phyloP scores from a whole-genome alignment of 2,888 invertebrate genomes.

The Euphydryas editha region DNA sequence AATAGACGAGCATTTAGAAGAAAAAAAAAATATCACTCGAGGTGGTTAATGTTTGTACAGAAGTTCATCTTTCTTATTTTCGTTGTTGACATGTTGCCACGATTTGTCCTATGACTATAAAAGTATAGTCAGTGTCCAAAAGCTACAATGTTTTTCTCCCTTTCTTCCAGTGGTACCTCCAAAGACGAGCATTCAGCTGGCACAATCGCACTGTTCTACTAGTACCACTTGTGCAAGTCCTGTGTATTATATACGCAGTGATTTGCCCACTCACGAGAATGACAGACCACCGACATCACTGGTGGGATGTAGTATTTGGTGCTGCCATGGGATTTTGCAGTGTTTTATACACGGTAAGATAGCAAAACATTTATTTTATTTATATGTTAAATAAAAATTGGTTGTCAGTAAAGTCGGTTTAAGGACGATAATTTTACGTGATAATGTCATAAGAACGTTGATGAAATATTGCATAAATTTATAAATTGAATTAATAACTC shows the following conservation, averaged over 20 bases:
- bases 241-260: slow-evolving; percentile 85
- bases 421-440: too few relatives aligned
- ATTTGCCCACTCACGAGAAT: slow-evolving; percentile 87
- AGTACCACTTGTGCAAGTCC: slow-evolving; percentile 85
- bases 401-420: too few relatives aligned
- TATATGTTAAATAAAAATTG: neutral
- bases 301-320: slow-evolving; percentile 91
- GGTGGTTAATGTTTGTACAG: too few relatives aligned
- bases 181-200: slow-evolving; percentile 80
- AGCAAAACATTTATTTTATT: slow-evolving; percentile 37
- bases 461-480: too few relatives aligned
- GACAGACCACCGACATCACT: slow-evolving; percentile 89
- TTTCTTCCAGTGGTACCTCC: slow-evolving; percentile 86
- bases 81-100: neutral
- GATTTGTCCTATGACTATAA: too few relatives aligned
- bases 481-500: too few relatives aligned
- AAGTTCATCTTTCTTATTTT: neutral
- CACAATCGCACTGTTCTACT: slow-evolving; percentile 77
- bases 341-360: slow-evolving; percentile 85
- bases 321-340: slow-evolving; percentile 82
- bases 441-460: too few relatives aligned
- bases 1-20: too few relatives aligned
- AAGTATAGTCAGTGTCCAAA: too few relatives aligned
- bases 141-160: neutral
- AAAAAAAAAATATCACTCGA: too few relatives aligned